Conservation (phyloP, 2,797 vertebrate genomes). For the Melanotaenia trifasciata region DNA sequence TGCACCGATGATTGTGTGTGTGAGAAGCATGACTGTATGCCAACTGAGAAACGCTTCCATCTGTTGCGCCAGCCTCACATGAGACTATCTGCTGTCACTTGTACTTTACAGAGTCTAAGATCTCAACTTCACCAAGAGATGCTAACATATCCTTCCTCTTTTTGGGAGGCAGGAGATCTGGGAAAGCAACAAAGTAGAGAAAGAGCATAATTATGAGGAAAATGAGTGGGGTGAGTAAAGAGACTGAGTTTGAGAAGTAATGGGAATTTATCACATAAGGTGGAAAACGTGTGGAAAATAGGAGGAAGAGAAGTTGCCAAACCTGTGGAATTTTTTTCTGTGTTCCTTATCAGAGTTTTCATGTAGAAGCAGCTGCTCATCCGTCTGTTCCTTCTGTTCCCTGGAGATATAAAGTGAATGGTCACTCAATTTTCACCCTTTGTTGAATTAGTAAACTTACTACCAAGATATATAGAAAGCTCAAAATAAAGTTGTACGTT, state of each 20-base stretch:
- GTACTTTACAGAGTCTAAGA: conserved; percentile 69
- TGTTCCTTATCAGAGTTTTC: conserved; percentile 35
- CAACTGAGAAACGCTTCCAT: conserved; percentile 79
- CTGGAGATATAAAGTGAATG: conserved; percentile 52
- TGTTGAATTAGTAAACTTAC: conserved; percentile 14
- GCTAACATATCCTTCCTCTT: conserved; percentile 55
- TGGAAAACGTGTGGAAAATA: background rate
- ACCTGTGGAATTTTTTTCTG: conserved; percentile 56
- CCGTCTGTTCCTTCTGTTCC: conserved; percentile 53
- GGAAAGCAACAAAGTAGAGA: conserved; percentile 30
- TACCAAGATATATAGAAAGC: background rate
- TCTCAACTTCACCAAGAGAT: conserved; percentile 65
- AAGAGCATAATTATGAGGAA: conserved; percentile 33
- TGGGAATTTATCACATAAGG: conserved; percentile 14
- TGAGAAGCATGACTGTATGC: conserved; percentile 63
- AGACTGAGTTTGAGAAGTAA: conserved; percentile 28
- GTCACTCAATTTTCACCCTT: conserved; percentile 20
- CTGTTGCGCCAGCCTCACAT: conserved; percentile 71
- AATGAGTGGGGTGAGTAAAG: conserved; percentile 35
- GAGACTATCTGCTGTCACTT: conserved; percentile 68
- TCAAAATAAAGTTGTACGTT: background rate
- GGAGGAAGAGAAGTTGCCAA: conserved; percentile 20
- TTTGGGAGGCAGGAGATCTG: conserved; percentile 36
- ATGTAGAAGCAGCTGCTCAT: conserved; percentile 58
- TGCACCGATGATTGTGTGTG: conserved; percentile 30